A percentile compares a stretch with the other conserved stretches of the same genome.
Conservation (phyloP, 2,113 vertebrate species). For the Ophiodon elongatus region DNA sequence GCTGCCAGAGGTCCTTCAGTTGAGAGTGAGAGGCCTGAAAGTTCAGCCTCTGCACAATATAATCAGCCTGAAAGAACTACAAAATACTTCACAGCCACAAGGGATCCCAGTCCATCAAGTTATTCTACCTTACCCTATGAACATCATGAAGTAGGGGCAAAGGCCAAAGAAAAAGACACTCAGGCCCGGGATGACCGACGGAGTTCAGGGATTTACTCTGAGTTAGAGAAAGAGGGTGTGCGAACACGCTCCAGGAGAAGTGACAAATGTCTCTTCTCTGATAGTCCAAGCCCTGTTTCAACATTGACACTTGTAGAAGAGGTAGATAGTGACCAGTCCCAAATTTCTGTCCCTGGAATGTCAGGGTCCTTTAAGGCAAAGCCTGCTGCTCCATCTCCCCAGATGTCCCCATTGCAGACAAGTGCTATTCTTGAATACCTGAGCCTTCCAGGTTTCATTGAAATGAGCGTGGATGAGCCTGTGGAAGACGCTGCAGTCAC, state of each 20-base stretch:
- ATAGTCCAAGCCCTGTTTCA: conserved; percentile 77
- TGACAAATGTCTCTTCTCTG: conserved; percentile 80
- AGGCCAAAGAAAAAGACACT: conserved; percentile 57
- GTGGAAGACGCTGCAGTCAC: conserved; percentile 67
- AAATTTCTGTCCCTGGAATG: conserved; percentile 75
- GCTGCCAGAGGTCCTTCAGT: conserved; percentile 34
- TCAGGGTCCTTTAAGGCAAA: conserved; percentile 78
- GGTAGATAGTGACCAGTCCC: conserved; percentile 79
- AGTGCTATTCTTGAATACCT: conserved; percentile 86
- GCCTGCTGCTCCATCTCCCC: conserved; percentile 63
- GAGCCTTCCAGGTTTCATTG: conserved; percentile 86
- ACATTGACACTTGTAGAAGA: conserved; percentile 83
- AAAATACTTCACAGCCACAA: conserved; percentile 20
- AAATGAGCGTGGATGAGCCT: conserved; percentile 88
- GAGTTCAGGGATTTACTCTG: conserved; percentile 63
- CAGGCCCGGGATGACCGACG: conserved; percentile 20
- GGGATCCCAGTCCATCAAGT: conserved; percentile 64
- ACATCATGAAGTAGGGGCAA: conserved; percentile 61
- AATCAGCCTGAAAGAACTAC: conserved; percentile 37
- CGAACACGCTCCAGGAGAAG: conserved; percentile 82
- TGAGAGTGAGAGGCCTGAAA: conserved; percentile 37
- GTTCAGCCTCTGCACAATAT: conserved; percentile 49
- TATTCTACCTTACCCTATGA: conserved; percentile 75
- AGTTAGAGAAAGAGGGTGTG: conserved; percentile 78
- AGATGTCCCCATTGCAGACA: conserved; percentile 81